A percentile compares a stretch with the other conserved stretches of the same genome.
Evolutionary conservation across 2,113 vertebrate genomes (phyloP).

Genomic region (Apeltes quadracus): DNA sequence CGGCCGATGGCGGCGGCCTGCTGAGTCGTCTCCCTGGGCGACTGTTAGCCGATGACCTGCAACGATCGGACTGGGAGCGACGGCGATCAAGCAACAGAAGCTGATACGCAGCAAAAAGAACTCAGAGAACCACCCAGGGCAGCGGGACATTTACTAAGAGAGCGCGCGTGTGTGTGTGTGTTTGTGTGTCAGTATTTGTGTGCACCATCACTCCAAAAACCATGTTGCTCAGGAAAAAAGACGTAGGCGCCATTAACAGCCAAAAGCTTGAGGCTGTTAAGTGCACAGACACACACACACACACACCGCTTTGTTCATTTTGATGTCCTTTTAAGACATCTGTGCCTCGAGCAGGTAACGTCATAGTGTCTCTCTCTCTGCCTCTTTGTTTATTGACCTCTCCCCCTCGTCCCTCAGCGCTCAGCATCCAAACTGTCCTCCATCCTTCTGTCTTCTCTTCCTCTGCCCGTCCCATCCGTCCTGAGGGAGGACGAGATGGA

Average conservation of each 20-base stretch:
- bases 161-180: conserved; percentile 32
- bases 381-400: conserved; percentile 8
- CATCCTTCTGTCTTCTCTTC: not conserved
- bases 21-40: conserved; percentile 76
- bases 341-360: conserved; percentile 42
- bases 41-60: conserved; percentile 81
- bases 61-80: conserved; percentile 65
- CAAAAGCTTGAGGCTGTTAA: conserved; percentile 67
- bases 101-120: conserved; percentile 41
- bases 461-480: conserved; percentile 3
- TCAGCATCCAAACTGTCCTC: not conserved
- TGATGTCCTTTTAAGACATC: conserved; percentile 58
- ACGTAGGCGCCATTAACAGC: conserved; percentile 68
- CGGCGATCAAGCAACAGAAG: conserved; percentile 62
- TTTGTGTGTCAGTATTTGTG: conserved; percentile 27
- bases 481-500: conserved; percentile 27
- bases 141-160: conserved; percentile 37
- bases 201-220: conserved; percentile 42
- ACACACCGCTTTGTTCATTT: conserved; percentile 61
- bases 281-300: conserved; percentile 31
- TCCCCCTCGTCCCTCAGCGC: not conserved
- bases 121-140: conserved; percentile 32
- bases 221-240: conserved; percentile 67
- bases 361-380: conserved; percentile 33
- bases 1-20: conserved; percentile 59